Percentiles rank a stretch among this genome's conserved stretches.
These are phyloP conservation scores for Cyanistes caeruleus DNA, from an alignment of 2,113 vertebrate genomes.

Conservation along the genomic window DNA sequence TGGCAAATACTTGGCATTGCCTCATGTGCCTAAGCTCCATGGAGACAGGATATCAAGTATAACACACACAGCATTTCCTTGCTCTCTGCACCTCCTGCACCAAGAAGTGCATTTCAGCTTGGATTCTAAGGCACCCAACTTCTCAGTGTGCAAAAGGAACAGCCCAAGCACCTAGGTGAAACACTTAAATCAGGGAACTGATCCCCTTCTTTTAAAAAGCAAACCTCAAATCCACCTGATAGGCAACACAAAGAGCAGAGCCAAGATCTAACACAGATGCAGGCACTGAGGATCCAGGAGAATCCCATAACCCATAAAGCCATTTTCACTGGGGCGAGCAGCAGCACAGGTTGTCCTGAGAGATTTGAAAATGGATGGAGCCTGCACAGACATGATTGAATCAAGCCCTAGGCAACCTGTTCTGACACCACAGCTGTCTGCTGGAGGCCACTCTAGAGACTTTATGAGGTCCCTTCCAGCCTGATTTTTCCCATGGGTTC, in stretches of 20 bases:
- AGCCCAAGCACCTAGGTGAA: background rate
- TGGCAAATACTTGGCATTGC: background rate
- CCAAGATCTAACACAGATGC: background rate
- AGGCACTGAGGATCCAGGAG: background rate
- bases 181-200: background rate
- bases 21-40: background rate
- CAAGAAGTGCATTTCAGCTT: background rate
- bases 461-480: background rate
- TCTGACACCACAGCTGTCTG: background rate
- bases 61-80: fast-evolving
- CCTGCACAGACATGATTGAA: background rate
- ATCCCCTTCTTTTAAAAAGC: background rate
- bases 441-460: background rate
- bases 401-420: background rate
- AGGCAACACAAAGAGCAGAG: background rate
- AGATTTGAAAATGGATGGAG: background rate
- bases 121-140: background rate
- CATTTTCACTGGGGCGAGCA: background rate
- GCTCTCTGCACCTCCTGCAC: background rate
- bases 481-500: background rate
- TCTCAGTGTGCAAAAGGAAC: background rate
- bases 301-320: background rate
- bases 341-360: background rate
- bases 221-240: background rate
- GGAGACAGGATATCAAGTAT: background rate